phyloP scores from a whole-genome alignment of 1,140 invertebrate species.

The Halesus radiatus region DNA sequence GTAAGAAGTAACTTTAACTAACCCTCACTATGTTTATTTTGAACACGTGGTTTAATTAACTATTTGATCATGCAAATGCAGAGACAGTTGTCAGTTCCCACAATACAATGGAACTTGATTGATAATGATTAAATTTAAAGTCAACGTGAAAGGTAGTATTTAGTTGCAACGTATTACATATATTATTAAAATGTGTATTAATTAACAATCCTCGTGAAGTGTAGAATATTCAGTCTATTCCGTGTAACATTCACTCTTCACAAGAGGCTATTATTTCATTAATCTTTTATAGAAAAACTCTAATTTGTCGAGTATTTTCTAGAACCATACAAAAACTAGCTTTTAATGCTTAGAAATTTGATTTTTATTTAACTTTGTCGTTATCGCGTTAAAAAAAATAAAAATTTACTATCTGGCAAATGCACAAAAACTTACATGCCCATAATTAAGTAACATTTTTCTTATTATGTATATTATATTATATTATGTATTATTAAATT shows the following conservation, averaged over 20 bases:
- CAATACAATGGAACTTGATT: too few species aligned
- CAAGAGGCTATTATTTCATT: constrained; percentile 1
- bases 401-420: constrained; percentile 3
- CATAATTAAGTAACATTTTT: constrained; percentile 23
- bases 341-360: too few species aligned
- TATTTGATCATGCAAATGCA: too few species aligned
- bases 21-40: neutral
- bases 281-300: too few species aligned
- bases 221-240: neutral
- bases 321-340: too few species aligned
- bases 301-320: too few species aligned
- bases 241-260: neutral
- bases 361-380: too few species aligned
- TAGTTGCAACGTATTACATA: constrained; percentile 20
- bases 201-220: neutral
- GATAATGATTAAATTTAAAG: too few species aligned
- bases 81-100: too few species aligned
- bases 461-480: constrained; percentile 29
- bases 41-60: neutral
- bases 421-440: constrained; percentile 29
- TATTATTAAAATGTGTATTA: constrained; percentile 13
- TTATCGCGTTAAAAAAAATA: too few species aligned
- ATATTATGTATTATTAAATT: neutral
- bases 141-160: neutral
- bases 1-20: neutral